Evolutionary conservation across 2,797 vertebrate genomes (phyloP).

Genomic region (Microctenopoma lineatum): DNA sequence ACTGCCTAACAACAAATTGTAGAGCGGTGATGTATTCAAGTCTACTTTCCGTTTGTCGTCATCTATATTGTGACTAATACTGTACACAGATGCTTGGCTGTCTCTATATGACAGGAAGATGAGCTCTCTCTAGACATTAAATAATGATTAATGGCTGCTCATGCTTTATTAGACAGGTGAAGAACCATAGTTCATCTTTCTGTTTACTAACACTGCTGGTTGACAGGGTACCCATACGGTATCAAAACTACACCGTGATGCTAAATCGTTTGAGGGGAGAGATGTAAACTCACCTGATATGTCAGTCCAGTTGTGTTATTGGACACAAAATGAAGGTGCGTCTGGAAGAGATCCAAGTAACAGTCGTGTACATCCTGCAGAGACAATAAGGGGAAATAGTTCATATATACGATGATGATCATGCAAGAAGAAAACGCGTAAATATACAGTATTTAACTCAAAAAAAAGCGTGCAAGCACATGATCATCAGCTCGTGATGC

Average conservation of each 20-base stretch:
- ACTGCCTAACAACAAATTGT: slow-evolving; percentile 2
- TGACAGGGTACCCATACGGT: slow-evolving; percentile 31
- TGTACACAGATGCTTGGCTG: slow-evolving; percentile 36
- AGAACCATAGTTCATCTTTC: slow-evolving; percentile 35
- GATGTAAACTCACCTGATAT: slow-evolving; percentile 87
- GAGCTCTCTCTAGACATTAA: slow-evolving; percentile 39
- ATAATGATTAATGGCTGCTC: slow-evolving; percentile 72
- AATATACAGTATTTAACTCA: too few species aligned
- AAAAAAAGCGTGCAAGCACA: neutral
- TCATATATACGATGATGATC: neutral
- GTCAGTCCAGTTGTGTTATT: slow-evolving; percentile 88
- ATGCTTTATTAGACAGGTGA: slow-evolving; percentile 56
- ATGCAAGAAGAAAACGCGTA: neutral
- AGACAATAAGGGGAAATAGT: slow-evolving; percentile 29
- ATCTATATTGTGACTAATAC: slow-evolving; percentile 58
- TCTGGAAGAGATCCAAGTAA: slow-evolving; percentile 95
- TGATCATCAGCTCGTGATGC: neutral
- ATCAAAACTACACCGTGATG: neutral
- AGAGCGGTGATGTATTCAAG: slow-evolving; percentile 40
- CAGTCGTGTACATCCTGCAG: slow-evolving; percentile 92
- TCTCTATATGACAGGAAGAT: slow-evolving; percentile 36
- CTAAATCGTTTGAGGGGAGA: neutral
- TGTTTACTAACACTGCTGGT: slow-evolving; percentile 61
- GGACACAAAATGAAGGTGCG: slow-evolving; percentile 95
- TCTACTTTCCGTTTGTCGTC: slow-evolving; percentile 42